A percentile compares a stretch with the other conserved stretches of the same genome.
Evolutionary conservation across 2,888 invertebrate genomes (phyloP).

Genomic region (Athalia rosae): DNA sequence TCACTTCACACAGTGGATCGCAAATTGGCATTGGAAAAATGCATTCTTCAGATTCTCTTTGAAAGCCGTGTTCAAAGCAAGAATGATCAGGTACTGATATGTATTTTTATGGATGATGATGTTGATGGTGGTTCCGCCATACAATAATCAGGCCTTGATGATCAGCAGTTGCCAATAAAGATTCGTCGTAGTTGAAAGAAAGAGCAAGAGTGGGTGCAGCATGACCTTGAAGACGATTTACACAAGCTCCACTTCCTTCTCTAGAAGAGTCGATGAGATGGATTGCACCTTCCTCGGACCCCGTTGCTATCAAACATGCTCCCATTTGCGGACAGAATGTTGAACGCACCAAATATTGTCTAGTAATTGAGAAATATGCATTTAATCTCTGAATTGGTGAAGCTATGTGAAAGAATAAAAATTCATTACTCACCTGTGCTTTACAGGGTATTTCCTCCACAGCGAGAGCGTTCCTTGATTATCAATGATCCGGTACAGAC

Average conservation of each 20-base stretch:
- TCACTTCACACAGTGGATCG: too few species aligned
- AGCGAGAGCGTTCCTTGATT: conserved; percentile 76
- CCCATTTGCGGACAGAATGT: conserved; percentile 85
- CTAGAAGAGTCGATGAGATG: conserved; percentile 70
- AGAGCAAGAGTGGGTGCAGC: conserved; percentile 89
- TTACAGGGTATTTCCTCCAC: conserved; percentile 76
- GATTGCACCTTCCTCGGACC: conserved; percentile 70
- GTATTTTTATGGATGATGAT: conserved; percentile 20
- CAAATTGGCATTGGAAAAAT: too few species aligned
- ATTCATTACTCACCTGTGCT: conserved; percentile 71
- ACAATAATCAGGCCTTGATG: conserved; percentile 86
- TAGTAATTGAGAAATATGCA: conserved; percentile 44
- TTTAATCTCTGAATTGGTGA: background rate
- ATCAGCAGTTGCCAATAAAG: conserved; percentile 89
- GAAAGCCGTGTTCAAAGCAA: too few species aligned
- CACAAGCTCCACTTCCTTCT: conserved; percentile 73
- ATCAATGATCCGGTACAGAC: conserved; percentile 79
- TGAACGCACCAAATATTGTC: conserved; percentile 78
- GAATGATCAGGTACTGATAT: too few species aligned
- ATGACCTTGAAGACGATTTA: conserved; percentile 83
- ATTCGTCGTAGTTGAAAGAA: conserved; percentile 92
- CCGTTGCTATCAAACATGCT: conserved; percentile 69
- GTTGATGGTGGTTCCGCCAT: conserved; percentile 75
- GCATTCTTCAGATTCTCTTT: too few species aligned
- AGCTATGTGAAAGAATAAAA: conserved; percentile 17